These are phyloP conservation scores for Pogonocichla stellata DNA, from an alignment of 2,113 vertebrate genomes.

Conservation along the genomic window DNA sequence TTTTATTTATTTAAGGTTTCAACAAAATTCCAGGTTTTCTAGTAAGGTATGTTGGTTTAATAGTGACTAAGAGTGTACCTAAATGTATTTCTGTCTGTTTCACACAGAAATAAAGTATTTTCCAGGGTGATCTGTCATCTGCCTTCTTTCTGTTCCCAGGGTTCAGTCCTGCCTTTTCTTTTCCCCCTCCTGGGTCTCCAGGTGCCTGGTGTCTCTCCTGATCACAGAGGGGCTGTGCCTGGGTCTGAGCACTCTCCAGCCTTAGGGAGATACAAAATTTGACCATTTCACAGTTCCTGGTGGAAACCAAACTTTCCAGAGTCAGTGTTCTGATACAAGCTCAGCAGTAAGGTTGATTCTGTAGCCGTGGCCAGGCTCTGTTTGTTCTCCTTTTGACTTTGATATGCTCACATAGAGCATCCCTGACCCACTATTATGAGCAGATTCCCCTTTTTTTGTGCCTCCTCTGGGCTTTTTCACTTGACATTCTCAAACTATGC, in stretches of 20 bases:
- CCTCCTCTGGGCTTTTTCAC: neutral
- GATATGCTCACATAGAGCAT: neutral
- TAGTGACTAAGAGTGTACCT: neutral
- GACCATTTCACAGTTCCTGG: neutral
- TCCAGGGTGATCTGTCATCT: neutral
- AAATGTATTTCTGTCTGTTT: neutral
- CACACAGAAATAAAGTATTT: neutral
- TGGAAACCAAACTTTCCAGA: fast-evolving
- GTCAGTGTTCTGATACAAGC: fast-evolving
- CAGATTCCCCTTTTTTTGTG: neutral
- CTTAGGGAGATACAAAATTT: fast-evolving
- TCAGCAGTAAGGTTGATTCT: neutral
- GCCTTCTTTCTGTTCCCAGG: neutral
- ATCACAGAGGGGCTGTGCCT: fast-evolving
- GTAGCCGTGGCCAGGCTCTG: neutral
- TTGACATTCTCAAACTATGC: neutral
- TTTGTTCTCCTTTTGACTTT: neutral
- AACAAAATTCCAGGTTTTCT: neutral
- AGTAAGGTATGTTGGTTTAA: neutral
- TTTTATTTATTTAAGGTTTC: no score
- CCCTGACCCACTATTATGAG: fast-evolving
- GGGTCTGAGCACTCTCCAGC: neutral
- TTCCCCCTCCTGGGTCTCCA: no score
- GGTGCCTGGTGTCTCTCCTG: neutral
- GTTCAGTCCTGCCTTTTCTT: neutral